Evolutionary conservation across 1,140 invertebrate genomes (phyloP), one percentile per base, ranked within the genome.

Genomic region (Caenorhabditis brenneri): DNA sequence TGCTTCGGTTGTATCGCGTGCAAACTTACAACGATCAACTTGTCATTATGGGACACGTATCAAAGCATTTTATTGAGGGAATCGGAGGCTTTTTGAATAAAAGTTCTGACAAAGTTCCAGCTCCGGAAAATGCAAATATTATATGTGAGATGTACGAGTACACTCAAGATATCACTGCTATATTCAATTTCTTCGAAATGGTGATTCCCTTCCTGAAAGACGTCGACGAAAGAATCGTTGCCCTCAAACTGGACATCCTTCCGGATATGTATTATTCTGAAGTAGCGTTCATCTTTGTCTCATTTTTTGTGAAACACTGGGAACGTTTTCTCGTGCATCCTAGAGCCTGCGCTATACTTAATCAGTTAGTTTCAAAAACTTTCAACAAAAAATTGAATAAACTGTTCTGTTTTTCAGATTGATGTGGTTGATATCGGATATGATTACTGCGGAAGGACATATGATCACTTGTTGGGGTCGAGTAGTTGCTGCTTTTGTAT

Each of bases 11-110:
- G n/a, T 74, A 80, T 27, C 83, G 83, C 24, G 51, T 39, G 2
- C 83, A 84, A 29, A 84, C 83, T 16, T 84, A 84, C 55, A 31
- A 84, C 29, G 83, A 84, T 42, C 83, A 84, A 74, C 31, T 58
- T 10, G 12, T 84, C 16, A 84, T 84, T 27, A 39, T 55, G 22
- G 83, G 53, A 39, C 31, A 55, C 10, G 33, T 80, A 31, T 33
- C 39, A 0, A 27, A 80, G 0, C 22, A 39, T n/a, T 84, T 46
- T 22, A 51, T 74, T 19, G 78, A 84, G 7, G 39, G 31, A 24
- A 55, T 84, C n/a, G 36, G 31, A 19, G 22, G n/a, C 5, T 84
- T 84, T n/a, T 27, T 84, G 31, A 36, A 65, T 6, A 60, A 48
- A 39, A 7, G 12, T 39, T 39, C 7, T 48, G 48, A 22, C 27